Conservation (phyloP, 2,797 vertebrate genomes). For the Stomatorhinus walkeri region DNA sequence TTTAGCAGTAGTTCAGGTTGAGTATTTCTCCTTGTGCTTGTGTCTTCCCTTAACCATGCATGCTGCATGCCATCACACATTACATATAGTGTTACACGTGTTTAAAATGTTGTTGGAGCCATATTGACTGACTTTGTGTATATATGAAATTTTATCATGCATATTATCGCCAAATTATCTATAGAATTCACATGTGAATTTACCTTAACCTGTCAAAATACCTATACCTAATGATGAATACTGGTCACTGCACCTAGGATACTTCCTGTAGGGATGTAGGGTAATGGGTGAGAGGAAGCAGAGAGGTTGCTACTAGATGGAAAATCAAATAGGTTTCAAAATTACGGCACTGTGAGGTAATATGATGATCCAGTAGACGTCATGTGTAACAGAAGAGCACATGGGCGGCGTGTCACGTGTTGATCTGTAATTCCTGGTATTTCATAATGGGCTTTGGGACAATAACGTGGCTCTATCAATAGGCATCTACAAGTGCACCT, state of each 20-base stretch:
- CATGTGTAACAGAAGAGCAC: not conserved
- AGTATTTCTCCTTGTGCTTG: not conserved
- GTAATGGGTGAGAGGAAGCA: not conserved
- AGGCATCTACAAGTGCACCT: constrained; percentile 99
- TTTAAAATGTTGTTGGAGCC: not conserved
- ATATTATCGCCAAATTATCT: not conserved
- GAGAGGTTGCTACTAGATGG: not conserved
- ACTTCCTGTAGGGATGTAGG: not conserved
- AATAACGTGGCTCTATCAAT: not conserved
- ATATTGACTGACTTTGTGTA: not conserved
- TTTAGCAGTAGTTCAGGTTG: not conserved
- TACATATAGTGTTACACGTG: not conserved
- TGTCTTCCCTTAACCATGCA: not conserved
- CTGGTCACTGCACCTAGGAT: not conserved
- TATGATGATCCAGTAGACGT: not conserved
- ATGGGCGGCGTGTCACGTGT: not conserved
- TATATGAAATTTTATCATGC: not conserved
- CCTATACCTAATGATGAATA: not conserved
- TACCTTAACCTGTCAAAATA: not conserved
- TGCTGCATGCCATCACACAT: not conserved
- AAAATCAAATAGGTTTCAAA: not conserved
- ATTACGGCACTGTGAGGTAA: not conserved
- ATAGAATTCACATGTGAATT: not conserved
- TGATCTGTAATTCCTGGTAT: not conserved
- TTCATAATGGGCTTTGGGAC: not conserved